phyloP scores from a whole-genome alignment of 2,113 vertebrate genomes.

The Rallus limicola region DNA sequence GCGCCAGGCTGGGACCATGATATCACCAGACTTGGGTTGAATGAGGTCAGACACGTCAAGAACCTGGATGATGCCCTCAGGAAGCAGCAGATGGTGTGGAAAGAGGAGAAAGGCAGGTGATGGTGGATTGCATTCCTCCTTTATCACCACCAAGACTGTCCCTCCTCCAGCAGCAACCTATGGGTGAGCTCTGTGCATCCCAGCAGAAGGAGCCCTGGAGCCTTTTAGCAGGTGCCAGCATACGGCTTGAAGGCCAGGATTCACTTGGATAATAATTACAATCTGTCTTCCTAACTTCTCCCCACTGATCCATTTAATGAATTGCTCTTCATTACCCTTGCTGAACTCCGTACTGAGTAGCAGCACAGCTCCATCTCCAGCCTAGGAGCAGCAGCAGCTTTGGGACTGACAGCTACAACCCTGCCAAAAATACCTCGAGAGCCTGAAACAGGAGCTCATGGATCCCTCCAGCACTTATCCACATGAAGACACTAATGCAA shows the following conservation, averaged over 20 bases:
- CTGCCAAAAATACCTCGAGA: neutral
- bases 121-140: neutral
- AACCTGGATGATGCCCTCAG: neutral
- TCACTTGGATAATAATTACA: constrained; percentile 25
- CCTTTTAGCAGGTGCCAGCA: neutral
- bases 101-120: neutral
- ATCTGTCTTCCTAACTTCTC: constrained; percentile 17
- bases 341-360: neutral
- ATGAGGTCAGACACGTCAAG: neutral
- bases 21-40: neutral
- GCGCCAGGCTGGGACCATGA: neutral
- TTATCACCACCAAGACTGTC: neutral
- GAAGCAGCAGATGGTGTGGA: constrained; percentile 1
- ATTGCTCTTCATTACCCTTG: neutral
- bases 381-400: neutral
- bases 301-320: constrained; percentile 7
- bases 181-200: neutral
- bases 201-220: neutral
- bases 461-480: neutral
- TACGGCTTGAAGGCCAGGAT: neutral
- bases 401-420: neutral
- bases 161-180: neutral
- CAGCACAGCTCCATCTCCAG: neutral
- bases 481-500: accelerated
- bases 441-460: accelerated